Conservation (phyloP, 2,888 invertebrate genomes). For the Liopterus haemorrhoidalis region DNA sequence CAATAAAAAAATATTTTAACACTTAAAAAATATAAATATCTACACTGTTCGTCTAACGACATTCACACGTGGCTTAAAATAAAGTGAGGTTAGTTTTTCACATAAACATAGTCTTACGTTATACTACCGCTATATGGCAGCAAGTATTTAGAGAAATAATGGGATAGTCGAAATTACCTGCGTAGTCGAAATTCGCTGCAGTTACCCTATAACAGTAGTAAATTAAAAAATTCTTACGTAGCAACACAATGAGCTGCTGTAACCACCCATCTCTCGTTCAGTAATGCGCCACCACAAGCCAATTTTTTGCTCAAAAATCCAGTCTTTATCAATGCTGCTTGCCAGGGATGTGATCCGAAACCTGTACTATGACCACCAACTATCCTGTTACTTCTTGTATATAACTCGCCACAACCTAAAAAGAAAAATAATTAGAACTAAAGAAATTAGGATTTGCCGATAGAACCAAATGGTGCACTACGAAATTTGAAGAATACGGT, state of each 20-base stretch:
- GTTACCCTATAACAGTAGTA: too few species aligned
- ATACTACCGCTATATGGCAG: too few species aligned
- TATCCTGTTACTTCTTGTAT: constrained; percentile 80
- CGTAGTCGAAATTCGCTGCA: too few species aligned
- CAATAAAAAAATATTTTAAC: too few species aligned
- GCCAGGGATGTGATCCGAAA: constrained; percentile 92
- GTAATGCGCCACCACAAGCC: constrained; percentile 84
- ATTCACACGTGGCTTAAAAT: too few species aligned
- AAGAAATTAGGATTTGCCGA: neutral
- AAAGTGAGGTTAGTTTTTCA: too few species aligned
- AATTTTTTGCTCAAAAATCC: constrained; percentile 84
- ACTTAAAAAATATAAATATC: too few species aligned
- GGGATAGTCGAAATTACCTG: too few species aligned
- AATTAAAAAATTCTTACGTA: constrained; percentile 77
- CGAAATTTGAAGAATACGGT: neutral
- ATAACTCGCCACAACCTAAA: constrained; percentile 86
- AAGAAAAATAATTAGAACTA: constrained; percentile 31
- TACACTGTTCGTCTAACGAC: too few species aligned
- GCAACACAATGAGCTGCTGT: constrained; percentile 91
- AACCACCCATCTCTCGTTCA: constrained; percentile 86
- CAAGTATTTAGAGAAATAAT: too few species aligned
- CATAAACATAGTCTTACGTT: too few species aligned
- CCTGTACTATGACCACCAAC: constrained; percentile 88
- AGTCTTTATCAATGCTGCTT: constrained; percentile 86
- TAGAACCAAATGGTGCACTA: neutral